Base-by-base conservation (phyloP, 2,797 vertebrate genomes). In the Sparus aurata region DNA sequence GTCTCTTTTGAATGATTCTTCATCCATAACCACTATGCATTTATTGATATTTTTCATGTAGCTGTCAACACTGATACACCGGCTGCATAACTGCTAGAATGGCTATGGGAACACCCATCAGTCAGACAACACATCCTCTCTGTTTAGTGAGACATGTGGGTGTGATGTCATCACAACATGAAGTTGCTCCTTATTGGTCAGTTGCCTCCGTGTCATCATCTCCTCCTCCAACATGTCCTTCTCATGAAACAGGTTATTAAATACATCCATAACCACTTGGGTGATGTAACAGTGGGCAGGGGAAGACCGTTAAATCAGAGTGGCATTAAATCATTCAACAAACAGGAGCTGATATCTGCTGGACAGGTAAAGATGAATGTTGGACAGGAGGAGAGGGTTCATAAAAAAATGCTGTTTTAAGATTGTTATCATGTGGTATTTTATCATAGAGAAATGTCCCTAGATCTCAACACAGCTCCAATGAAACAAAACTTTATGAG, bases 81-180 rank as follows among this genome's bases (percentile, higher is more conserved):
- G 50, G 18, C 34, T 13, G 12, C 10, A 30, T 55, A 12, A 57
- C 3, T 25, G 17, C 25, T 9, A 6, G 3, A 30, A 41, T 22
- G 22, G 18, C 50, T 45, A 15, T 12, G 15, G 13, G 30, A 49
- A 57, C 49, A 38, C 69, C n/a, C 38, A 27, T 30, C 25, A 71
- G 49, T 75, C 46, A 82, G 46, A 71, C 5, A 60, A 59, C 41
- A 9, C 12, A 15, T 25, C 23, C 65, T 60, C 43, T 72, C 49
- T 67, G n/a, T 55, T 69, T 55, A 15, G 7, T 67, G 20, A 71
- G 45, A 68, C 68, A 55, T 75, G 79, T 67, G 68, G 69, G 3
- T 78, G 55, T 87, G 82, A 86, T 55, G 61, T 85, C 77, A 88
- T 85, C 65, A 60, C 57, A 80, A 70, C 74, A 81, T 65, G 47